Evolutionary conservation across 2,113 vertebrate species (phyloP), one percentile per base, ranked within the genome.

Genomic region (Bucco capensis): DNA sequence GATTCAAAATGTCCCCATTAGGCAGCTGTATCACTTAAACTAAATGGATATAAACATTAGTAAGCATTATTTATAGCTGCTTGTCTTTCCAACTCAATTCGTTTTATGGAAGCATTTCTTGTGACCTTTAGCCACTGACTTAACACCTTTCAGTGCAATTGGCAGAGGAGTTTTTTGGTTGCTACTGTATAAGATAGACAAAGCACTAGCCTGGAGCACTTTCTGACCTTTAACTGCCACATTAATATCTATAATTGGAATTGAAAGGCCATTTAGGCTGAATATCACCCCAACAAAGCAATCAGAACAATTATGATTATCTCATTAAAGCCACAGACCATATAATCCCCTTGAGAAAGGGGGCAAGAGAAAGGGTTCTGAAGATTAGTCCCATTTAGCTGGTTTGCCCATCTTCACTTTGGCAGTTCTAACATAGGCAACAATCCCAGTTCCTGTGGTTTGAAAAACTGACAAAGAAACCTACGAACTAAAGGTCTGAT

Each of bases 271-370:
- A 88, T 85, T 94, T 88, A 92, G 78, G 73, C 44, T 89, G 80
- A 93, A 91, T 96, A 95, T 90, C 57, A 94, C 49, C 54, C 82
- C 86, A 95, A 95, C 73, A 94, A 95, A 94, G 94, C 87, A 85
- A 78, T 75, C 42, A 38, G 72, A 94, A 80, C 62, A 76, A 91
- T 84, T 61, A 56, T 28, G 44, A 78, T 72, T 28, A 86, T 88
- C 65, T 75, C 83, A 83, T 78, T 92, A 96, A 96, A 89, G 74
- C 87, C 74, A 73, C 62, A 81, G 86, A 78, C 61, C 57, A 53
- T 72, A 74, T 19, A 38, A 83, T 70, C 35, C 81, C 35, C 95
- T 86, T 70, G 77, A 93, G 60, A 83, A 70, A 82, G 6, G 8
- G 19, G 14, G 37, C 27, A 90, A 90, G 42, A 82, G 14, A 61